phyloP scores from a whole-genome alignment of 2,113 vertebrate species.

The Sclerurus mexicanus region DNA sequence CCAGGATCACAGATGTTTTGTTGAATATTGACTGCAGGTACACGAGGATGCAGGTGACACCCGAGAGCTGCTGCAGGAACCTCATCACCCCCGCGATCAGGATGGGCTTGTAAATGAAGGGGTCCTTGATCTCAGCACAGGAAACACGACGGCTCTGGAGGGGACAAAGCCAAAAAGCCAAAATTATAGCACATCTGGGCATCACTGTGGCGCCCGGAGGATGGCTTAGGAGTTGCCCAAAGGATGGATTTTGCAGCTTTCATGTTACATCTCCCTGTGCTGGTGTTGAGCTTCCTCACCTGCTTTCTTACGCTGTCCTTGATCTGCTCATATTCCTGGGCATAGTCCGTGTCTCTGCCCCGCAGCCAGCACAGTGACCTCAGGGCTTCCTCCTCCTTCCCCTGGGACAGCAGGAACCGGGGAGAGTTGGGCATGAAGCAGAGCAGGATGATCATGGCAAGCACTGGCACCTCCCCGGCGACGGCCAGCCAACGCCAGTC shows the following conservation, averaged over 20 bases:
- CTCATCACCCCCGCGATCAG: slow-evolving; percentile 86
- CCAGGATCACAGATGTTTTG: slow-evolving; percentile 78
- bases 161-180: not conserved
- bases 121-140: slow-evolving; percentile 76
- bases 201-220: not conserved
- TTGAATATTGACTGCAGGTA: slow-evolving; percentile 90
- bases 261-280: rapidly evolving
- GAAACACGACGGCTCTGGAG: slow-evolving; percentile 69
- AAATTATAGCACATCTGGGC: not conserved
- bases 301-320: slow-evolving; percentile 71
- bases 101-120: slow-evolving; percentile 84
- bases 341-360: slow-evolving; percentile 71
- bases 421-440: slow-evolving; percentile 92
- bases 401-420: slow-evolving; percentile 86
- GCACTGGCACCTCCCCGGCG: slow-evolving; percentile 80
- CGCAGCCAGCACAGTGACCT: slow-evolving; percentile 84
- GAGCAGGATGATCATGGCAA: slow-evolving; percentile 83
- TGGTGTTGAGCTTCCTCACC: slow-evolving; percentile 44
- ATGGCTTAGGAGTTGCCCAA: not conserved
- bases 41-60: slow-evolving; percentile 89
- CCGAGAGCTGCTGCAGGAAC: slow-evolving; percentile 93
- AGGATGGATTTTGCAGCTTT: not conserved
- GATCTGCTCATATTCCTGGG: slow-evolving; percentile 78
- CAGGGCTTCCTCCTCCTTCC: slow-evolving; percentile 75
- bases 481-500: slow-evolving; percentile 93